Base-by-base conservation (phyloP, 2,888 invertebrate genomes). In the Phlogophora meticulosa region DNA sequence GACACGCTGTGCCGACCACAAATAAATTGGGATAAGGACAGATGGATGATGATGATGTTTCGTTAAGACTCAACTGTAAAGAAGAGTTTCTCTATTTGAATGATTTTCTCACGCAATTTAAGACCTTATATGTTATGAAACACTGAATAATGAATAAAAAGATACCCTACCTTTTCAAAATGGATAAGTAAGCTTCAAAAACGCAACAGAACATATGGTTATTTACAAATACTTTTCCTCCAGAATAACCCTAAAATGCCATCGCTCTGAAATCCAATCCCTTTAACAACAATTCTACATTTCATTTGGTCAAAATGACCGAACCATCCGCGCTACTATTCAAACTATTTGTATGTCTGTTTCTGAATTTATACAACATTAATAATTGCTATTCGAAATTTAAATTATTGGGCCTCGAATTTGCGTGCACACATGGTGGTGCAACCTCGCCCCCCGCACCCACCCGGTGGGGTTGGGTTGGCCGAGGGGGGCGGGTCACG, bases 391-490 rank as follows among this genome's bases (percentile, higher is more conserved):
- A 92, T 94, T 91, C 89, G 90, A 93, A 95, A 95, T 94, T 95
- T 95, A 94, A 94, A 95, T 94, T 94, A 95, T 95, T 92, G 93
- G 90, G 89, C 91, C 88, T 88, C 81, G 92, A 94, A 93, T 92
- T 93, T 93, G 94, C 93, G 94, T 93, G 93, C 94, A 94, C 92
- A 94, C 93, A 93, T 88, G 93, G 87, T 87, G 89, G 88, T 93
- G 93, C 92, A 90, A 69, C 80, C 84, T 82, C 86, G 45, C 70
- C 87, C 67, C 58, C 45, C 63, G 59, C 70, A n/a, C 67, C 71
- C 82, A 76, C 76, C 74, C 70, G 66, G 71, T 65, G 74, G 65
- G 80, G 84, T 56, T 66, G 55, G 76, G 76, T 80, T 76, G 82
- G 84, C 36, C 63, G 83, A 77, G 72, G 80, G 87, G 87, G 84